A percentile compares a stretch with the other conserved stretches of the same genome.
Evolutionary conservation across 2,113 vertebrate genomes (phyloP).

Genomic region (Phasianus colchicus): DNA sequence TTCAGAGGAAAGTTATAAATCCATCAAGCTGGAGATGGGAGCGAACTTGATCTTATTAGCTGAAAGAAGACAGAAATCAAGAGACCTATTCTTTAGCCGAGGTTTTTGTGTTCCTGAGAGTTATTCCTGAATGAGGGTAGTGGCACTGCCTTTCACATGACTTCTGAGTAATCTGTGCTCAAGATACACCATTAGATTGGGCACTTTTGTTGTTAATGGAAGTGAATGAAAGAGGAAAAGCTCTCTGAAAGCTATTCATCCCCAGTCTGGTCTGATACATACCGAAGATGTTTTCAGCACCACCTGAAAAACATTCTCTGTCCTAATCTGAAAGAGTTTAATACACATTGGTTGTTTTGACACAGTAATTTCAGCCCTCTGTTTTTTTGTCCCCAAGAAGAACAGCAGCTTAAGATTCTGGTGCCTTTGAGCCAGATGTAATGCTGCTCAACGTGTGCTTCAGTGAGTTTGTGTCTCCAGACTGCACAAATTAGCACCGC

Average conservation of each 20-base stretch:
- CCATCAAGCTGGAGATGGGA: constrained; percentile 24
- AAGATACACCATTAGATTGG: constrained; percentile 21
- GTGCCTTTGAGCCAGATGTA: not conserved
- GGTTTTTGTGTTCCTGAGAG: constrained; percentile 48
- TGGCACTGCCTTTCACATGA: constrained; percentile 22
- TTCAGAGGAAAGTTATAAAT: constrained; percentile 48
- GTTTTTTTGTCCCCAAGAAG: not conserved
- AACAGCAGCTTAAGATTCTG: not conserved
- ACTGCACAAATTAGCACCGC: not conserved
- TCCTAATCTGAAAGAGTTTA: constrained; percentile 8
- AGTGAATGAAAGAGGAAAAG: constrained; percentile 27
- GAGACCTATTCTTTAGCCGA: constrained; percentile 28
- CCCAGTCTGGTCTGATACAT: not conserved
- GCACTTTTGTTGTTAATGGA: constrained; percentile 48
- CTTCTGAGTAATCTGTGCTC: constrained; percentile 42
- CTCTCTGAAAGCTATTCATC: constrained; percentile 45
- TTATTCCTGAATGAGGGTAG: constrained; percentile 14
- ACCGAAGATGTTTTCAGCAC: constrained; percentile 35
- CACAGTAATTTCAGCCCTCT: constrained; percentile 17
- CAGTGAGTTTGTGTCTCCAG: not conserved
- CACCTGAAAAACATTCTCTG: constrained; percentile 20
- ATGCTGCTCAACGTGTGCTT: not conserved
- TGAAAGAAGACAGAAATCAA: not conserved
- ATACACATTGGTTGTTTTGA: constrained; percentile 39
- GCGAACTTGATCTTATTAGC: constrained; percentile 31